Conservation (phyloP, 1,140 invertebrate genomes). For the Drosophila erecta region DNA sequence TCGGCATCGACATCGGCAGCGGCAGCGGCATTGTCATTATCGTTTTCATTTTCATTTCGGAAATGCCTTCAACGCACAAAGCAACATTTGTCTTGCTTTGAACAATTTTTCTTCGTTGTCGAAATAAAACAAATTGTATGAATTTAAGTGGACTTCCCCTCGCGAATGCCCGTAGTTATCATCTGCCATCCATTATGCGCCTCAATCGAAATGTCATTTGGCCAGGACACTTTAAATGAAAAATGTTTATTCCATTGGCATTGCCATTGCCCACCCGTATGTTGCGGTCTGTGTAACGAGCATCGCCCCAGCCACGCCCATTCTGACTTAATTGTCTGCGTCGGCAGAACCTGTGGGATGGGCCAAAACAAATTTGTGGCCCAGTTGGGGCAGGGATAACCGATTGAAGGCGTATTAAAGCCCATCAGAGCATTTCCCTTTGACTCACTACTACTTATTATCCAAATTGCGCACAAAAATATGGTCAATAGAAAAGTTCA, state of each 20-base stretch:
- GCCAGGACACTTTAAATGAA: slow-evolving; percentile 43
- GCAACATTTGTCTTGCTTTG: slow-evolving; percentile 65
- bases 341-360: slow-evolving; percentile 7
- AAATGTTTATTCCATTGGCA: slow-evolving; percentile 23
- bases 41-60: slow-evolving; percentile 57
- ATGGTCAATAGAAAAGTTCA: slow-evolving; percentile 12
- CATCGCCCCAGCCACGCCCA: not conserved
- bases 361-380: not conserved
- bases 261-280: slow-evolving; percentile 7
- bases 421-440: slow-evolving; percentile 9
- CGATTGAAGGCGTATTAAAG: not conserved
- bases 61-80: slow-evolving; percentile 60
- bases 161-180: slow-evolving; percentile 70
- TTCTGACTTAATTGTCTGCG: slow-evolving; percentile 35
- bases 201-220: slow-evolving; percentile 67
- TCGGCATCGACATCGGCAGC: slow-evolving; percentile 18
- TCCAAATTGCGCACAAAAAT: slow-evolving; percentile 37
- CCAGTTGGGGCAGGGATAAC: not conserved
- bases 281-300: slow-evolving; percentile 7
- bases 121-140: slow-evolving; percentile 74
- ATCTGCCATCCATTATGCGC: slow-evolving; percentile 63
- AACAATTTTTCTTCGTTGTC: slow-evolving; percentile 58
- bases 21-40: slow-evolving; percentile 64
- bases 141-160: slow-evolving; percentile 57
- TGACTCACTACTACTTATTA: slow-evolving; percentile 28